Conservation (phyloP, 2,888 invertebrate species). For the Cepaea hortensis region DNA sequence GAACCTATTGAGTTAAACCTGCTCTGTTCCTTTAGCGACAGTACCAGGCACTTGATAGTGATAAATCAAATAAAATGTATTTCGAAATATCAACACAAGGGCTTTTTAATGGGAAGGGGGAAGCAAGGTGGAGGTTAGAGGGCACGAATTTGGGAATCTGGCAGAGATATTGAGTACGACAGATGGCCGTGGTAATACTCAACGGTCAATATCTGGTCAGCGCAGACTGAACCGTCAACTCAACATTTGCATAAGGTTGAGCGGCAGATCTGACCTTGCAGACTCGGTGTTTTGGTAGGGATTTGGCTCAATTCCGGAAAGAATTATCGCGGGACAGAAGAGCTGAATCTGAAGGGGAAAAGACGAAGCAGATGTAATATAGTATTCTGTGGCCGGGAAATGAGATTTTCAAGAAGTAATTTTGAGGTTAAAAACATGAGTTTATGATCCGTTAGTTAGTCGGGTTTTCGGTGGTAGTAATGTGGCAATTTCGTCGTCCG, state of each 20-base stretch:
- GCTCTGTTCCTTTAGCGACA: no score
- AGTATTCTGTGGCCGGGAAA: not conserved
- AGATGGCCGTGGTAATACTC: conserved; percentile 37
- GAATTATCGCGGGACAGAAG: not conserved
- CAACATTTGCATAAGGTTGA: conserved; percentile 45
- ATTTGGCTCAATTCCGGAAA: conserved; percentile 5
- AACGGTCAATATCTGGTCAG: conserved; percentile 43
- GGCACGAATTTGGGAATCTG: no score
- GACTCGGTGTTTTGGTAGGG: conserved; percentile 28
- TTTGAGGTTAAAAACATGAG: no score
- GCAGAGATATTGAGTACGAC: not conserved
- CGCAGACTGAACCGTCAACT: not conserved
- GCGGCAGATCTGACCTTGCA: not conserved
- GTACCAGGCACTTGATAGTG: no score
- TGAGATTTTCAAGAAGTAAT: not conserved
- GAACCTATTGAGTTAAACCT: no score
- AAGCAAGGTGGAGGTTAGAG: no score
- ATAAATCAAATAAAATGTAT: no score
- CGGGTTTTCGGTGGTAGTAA: no score
- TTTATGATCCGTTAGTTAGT: no score
- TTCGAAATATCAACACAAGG: no score
- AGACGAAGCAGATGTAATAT: not conserved
- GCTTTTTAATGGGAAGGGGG: no score
- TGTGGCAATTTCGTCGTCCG: no score
- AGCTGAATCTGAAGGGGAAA: not conserved